Base-by-base conservation (phyloP, 2,113 vertebrate species). In the Colaptes auratus region DNA sequence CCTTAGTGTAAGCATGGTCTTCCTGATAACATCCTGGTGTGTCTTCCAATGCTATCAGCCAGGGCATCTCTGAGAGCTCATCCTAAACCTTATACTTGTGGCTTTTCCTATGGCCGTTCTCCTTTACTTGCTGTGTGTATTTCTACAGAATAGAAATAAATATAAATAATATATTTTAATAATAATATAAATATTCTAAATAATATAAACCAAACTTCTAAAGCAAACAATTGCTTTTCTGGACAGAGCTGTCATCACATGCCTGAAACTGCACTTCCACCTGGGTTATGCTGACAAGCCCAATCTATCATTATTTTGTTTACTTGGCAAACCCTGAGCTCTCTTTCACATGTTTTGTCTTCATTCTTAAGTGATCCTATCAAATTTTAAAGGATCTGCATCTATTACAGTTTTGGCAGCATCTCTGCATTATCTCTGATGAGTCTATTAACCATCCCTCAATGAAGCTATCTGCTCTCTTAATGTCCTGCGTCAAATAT, bases 261-360 rank as follows among this genome's bases (percentile, higher is more conserved):
- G 48, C 31, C 35, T 80, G 52, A 77, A 88, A 92, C 64, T 33
- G 7, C 48, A 23, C 89, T 89, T 91, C 78, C 61, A 82, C 80
- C 77, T 39, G 82, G 65, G 19, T 72, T 89, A 73, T 30, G 64
- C 80, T 81, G 80, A 91, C 92, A 82, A 31, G 46, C n/a, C 81
- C 58, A 63, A 87, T 96, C 88, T 65, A 89, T 95, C 93, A 86
- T 86, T 75, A 87, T 93, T 93, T 82, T 76, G 59, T 95, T 93
- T 91, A 36, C 90, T 90, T 4, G 28, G 52, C 50, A 77, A 93
- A 64, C 65, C 13, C 3, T 25, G 80, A 87, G 71, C 73, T 42
- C 23, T 63, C 71, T 92, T 69, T 86, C 7, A 9, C 13, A 3
- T 53, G 42, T 42, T 10, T 60, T 93, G 55, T 80, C 66, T 92